A percentile compares a stretch with the other conserved stretches of the same genome.
Evolutionary conservation across 2,113 vertebrate species (phyloP).

Genomic region (Nematolebias whitei): DNA sequence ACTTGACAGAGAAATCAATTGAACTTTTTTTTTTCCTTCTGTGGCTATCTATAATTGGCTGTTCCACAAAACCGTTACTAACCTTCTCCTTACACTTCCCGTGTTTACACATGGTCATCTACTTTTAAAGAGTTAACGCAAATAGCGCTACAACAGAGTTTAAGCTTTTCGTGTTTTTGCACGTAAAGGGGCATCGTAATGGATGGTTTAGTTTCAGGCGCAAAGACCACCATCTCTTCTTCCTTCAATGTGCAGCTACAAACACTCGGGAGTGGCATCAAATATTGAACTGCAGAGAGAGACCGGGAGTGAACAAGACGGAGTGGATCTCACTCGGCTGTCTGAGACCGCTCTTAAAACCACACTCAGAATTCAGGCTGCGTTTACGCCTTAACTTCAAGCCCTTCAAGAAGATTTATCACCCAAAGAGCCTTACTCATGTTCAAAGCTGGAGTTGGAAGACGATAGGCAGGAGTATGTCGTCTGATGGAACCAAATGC

Average conservation of each 20-base stretch:
- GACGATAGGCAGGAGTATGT: too few species aligned
- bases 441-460: not conserved
- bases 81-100: not conserved
- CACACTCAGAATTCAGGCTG: conserved; percentile 44
- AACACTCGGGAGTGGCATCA: conserved; percentile 61
- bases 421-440: conserved; percentile 7
- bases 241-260: conserved; percentile 53
- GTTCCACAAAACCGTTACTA: too few species aligned
- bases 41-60: conserved; percentile 30
- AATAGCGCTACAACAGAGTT: too few species aligned
- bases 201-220: conserved; percentile 32
- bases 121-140: not conserved
- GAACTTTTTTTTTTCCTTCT: not conserved
- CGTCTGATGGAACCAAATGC: too few species aligned
- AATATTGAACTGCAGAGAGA: conserved; percentile 66
- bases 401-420: conserved; percentile 29
- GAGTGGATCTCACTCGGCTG: conserved; percentile 38
- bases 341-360: conserved; percentile 33
- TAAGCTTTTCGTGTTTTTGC: not conserved
- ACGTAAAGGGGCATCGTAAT: not conserved
- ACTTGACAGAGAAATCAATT: conserved; percentile 40
- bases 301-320: conserved; percentile 22
- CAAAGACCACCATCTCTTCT: conserved; percentile 40
- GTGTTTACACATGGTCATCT: conserved; percentile 12
- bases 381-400: conserved; percentile 15